Percentiles rank a stretch among this genome's conserved stretches.
These are phyloP conservation scores for Cynopterus sphinx DNA, from an alignment of 2,797 vertebrate species.

Conservation along the genomic window DNA sequence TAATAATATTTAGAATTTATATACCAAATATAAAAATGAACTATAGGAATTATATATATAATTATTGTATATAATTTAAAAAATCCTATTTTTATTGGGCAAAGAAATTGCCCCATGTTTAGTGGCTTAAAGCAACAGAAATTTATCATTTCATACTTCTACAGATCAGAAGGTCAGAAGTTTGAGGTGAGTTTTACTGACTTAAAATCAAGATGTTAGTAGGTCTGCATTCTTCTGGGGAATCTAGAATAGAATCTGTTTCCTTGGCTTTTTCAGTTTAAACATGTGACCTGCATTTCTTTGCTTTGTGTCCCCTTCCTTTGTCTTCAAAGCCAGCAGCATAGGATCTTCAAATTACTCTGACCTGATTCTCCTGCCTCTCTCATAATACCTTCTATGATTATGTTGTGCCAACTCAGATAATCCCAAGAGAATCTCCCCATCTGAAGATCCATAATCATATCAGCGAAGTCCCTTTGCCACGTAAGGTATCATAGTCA, in stretches of 20 bases:
- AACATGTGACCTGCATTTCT: not conserved
- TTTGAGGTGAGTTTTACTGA: not conserved
- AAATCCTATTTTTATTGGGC: too few species aligned
- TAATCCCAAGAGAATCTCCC: not conserved
- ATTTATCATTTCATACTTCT: too few species aligned
- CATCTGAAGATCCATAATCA: not conserved
- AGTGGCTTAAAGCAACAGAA: too few species aligned
- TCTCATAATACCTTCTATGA: not conserved
- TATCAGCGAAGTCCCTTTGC: not conserved
- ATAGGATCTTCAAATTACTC: not conserved
- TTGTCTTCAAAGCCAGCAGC: not conserved
- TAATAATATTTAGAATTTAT: not conserved
- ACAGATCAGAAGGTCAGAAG: not conserved
- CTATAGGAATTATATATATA: too few species aligned
- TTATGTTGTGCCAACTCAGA: not conserved
- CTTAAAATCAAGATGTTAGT: too few species aligned
- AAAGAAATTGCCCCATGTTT: too few species aligned
- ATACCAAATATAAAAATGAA: not conserved
- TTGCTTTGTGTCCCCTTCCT: not conserved
- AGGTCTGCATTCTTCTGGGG: too few species aligned
- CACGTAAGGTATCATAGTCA: not conserved
- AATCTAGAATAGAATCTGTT: too few species aligned
- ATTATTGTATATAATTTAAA: too few species aligned
- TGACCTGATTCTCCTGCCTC: not conserved
- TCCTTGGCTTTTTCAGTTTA: not conserved